Percentiles rank a stretch among this genome's conserved stretches.
phyloP scores from a whole-genome alignment of 1,140 invertebrate genomes.

The Bombus polaris region DNA sequence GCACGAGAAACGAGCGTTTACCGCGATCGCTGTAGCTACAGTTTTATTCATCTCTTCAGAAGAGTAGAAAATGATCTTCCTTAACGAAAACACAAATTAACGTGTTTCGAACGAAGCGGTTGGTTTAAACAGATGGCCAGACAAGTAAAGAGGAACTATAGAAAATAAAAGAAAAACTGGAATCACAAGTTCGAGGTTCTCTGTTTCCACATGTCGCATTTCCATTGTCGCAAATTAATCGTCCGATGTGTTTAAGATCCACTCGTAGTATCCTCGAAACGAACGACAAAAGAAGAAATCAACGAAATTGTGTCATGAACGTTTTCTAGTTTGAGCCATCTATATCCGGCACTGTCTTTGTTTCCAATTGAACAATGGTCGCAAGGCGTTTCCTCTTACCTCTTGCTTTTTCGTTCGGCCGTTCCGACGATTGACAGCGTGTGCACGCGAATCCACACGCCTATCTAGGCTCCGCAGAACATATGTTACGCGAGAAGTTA shows the following conservation, averaged over 20 bases:
- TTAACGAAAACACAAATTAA: neutral
- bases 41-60: neutral
- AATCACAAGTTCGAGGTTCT: constrained; percentile 1
- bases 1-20: constrained; percentile 6
- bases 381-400: neutral
- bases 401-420: neutral
- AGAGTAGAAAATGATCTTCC: no score
- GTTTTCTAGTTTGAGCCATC: constrained; percentile 20
- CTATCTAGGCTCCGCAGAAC: constrained; percentile 14
- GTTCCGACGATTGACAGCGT: constrained; percentile 36
- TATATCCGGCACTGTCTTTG: constrained; percentile 47
- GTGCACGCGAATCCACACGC: constrained; percentile 32
- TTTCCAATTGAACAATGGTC: constrained; percentile 25
- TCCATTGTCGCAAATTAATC: constrained; percentile 45
- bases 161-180: neutral
- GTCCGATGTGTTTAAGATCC: neutral
- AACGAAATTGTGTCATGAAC: constrained; percentile 51
- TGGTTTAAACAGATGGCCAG: constrained; percentile 33
- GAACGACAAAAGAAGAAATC: neutral
- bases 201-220: neutral
- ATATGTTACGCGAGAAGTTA: constrained; percentile 15
- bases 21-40: neutral
- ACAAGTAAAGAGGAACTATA: neutral
- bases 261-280: neutral
- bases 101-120: constrained; percentile 21